These are phyloP conservation scores for Panagrolaimus sp. DNA, from an alignment of 1,140 invertebrate species.

Conservation along the genomic window DNA sequence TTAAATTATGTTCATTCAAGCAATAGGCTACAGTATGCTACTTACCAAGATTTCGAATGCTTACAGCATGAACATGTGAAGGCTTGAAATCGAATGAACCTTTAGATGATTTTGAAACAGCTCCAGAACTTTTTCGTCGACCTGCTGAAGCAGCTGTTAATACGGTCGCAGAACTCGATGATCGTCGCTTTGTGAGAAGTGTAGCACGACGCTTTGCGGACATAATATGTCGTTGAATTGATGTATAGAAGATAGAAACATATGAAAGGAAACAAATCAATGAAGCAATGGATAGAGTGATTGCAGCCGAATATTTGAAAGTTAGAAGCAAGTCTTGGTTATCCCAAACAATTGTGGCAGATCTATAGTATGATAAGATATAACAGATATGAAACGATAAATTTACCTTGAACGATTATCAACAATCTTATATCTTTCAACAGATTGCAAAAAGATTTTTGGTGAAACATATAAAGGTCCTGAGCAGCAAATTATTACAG, in stretches of 20 bases:
- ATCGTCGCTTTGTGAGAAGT: neutral
- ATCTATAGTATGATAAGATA: too few relatives aligned
- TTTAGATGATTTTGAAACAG: too few relatives aligned
- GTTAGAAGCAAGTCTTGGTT: neutral
- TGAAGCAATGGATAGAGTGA: neutral
- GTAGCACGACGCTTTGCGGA: neutral
- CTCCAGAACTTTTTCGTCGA: too few relatives aligned
- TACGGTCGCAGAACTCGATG: neutral
- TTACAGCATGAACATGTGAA: neutral
- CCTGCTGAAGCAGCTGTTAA: neutral
- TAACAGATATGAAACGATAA: too few relatives aligned
- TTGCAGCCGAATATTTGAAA: neutral
- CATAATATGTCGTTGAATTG: neutral
- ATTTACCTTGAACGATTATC: slow-evolving; percentile 7
- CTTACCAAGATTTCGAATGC: slow-evolving; percentile 4
- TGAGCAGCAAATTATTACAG: neutral
- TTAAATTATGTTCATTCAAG: neutral
- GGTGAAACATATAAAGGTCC: slow-evolving; percentile 1
- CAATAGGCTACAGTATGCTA: too few relatives aligned
- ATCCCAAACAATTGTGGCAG: neutral
- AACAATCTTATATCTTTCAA: neutral
- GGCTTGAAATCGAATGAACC: too few relatives aligned
- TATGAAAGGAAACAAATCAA: neutral
- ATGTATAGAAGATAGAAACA: neutral
- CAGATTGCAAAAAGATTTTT: neutral